These are phyloP conservation scores for Todiramphus saurophagus DNA, from an alignment of 2,113 vertebrate genomes.

Conservation along the genomic window DNA sequence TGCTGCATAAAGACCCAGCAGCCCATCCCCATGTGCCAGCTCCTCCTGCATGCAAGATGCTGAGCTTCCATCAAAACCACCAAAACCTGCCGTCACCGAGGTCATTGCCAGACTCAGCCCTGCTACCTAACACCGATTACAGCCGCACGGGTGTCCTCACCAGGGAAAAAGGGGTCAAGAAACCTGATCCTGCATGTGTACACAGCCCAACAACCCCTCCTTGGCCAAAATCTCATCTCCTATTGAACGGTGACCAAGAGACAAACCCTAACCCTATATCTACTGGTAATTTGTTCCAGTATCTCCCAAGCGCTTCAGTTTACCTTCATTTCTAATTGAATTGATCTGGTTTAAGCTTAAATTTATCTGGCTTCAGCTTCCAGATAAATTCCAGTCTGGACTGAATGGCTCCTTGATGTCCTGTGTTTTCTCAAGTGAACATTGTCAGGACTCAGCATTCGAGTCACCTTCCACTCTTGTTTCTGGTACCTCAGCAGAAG, in stretches of 20 bases:
- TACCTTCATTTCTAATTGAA: not conserved
- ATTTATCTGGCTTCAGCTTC: not conserved
- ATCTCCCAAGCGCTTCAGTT: not conserved
- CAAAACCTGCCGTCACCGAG: rapidly evolving
- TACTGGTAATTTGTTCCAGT: not conserved
- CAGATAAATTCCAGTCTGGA: not conserved
- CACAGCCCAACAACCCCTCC: not conserved
- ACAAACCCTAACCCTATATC: rapidly evolving
- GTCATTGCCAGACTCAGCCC: not conserved
- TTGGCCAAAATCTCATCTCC: not conserved
- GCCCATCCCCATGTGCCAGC: not conserved
- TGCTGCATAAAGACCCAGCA: not conserved
- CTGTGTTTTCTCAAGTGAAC: not conserved
- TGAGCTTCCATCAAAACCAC: not conserved
- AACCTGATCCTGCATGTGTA: not conserved
- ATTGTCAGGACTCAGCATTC: not conserved
- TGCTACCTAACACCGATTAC: not conserved
- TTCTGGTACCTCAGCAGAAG: not conserved
- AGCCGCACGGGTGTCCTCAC: not conserved
- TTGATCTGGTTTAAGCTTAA: not conserved
- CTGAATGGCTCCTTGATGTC: not conserved
- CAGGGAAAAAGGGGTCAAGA: not conserved
- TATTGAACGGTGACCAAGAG: not conserved
- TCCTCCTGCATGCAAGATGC: not conserved
- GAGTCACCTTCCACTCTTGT: not conserved